Conservation (phyloP, 2,797 vertebrate species). For the Glyptemys insculpta region DNA sequence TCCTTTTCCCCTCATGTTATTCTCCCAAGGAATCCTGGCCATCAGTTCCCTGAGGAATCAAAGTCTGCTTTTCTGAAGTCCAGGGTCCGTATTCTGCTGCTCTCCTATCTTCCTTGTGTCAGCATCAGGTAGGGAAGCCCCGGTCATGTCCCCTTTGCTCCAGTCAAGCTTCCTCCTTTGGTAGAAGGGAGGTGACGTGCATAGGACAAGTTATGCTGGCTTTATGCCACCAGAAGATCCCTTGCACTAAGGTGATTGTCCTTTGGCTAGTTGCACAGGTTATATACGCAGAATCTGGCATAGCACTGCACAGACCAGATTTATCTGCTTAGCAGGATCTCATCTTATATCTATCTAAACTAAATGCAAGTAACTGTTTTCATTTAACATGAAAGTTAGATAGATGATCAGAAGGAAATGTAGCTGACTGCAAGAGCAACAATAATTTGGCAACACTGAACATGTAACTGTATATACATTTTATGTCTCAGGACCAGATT, state of each 20-base stretch:
- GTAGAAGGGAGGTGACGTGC: background rate
- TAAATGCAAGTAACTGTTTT: background rate
- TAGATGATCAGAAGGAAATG: background rate
- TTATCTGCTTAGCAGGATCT: background rate
- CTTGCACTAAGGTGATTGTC: background rate
- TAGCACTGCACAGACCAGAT: background rate
- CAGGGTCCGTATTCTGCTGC: no score
- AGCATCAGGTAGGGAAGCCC: background rate
- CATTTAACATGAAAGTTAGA: background rate
- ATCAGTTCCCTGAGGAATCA: no score
- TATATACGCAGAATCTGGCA: background rate
- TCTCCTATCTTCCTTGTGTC: no score
- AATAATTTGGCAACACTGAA: background rate
- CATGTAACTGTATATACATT: background rate
- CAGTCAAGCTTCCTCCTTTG: background rate
- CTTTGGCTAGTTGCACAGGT: background rate
- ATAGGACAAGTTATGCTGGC: background rate
- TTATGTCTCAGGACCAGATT: background rate
- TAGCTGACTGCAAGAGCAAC: background rate
- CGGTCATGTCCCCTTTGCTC: background rate
- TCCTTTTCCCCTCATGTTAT: no score
- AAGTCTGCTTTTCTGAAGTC: no score
- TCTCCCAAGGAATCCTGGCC: no score
- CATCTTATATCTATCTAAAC: background rate
- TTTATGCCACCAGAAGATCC: background rate